Base-by-base conservation (phyloP, 2,888 invertebrate genomes). In the Pammene fasciana region DNA sequence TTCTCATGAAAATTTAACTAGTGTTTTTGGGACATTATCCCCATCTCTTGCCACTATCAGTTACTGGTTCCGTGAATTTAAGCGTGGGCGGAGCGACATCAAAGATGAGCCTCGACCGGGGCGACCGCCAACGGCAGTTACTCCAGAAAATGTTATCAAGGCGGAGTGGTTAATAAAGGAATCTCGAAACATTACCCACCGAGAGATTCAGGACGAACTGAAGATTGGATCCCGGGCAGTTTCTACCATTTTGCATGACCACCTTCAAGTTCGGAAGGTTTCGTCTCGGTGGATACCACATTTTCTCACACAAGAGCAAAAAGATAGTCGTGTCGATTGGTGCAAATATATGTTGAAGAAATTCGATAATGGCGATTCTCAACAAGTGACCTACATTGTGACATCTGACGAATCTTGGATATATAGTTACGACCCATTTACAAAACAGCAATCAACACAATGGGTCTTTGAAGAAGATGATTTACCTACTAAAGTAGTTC, bases 321-420 rank as follows among this genome's bases (percentile, higher is more conserved):
- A 60, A 60, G 34, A 43, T 45, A 6, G 46, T 6, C 43, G 41
- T n/a, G 59, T 59, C 5, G 61, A 61, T 48, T 61, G 62, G 16
- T 62, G 62, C 13, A 41, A 62, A 41, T 62, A 11, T 62, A 62
- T 52, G 62, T 14, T 60, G 0, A 36, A 70, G 41, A 66, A 66
- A 43, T 65, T 46, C 36, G 52, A 60, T 8, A 26, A 14, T 9
- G 54, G 54, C 43, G 41, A 43, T 38, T 59, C 54, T 13, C 64
- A 59, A 65, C 57, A 61, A n/a, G 54, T 65, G 13, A 60, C 41
- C 38, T 70, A 61, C 55, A 60, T 60, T 46, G 9, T 60, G 45
- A 48, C 36, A 48, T 46, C 34, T 10, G 46, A 60, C 26, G 60
- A 60, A 60, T 60, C 46, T 46, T 60, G 60, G 34, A 60, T 60